Conservation (phyloP, 2,888 invertebrate genomes). For the Melipona beecheii region DNA sequence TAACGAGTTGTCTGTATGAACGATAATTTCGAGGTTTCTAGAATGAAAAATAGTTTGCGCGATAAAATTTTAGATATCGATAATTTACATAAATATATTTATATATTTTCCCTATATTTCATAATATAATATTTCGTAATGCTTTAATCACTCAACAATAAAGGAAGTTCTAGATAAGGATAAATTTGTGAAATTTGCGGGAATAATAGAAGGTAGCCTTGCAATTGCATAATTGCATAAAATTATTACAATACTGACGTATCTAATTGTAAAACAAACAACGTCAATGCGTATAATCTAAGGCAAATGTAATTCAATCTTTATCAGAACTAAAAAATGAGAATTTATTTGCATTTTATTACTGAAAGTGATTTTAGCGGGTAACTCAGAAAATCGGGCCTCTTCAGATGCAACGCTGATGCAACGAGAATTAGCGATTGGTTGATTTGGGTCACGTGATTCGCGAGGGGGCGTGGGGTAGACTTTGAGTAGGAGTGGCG, state of each 20-base stretch:
- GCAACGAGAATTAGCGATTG: too few species aligned
- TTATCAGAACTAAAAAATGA: background rate
- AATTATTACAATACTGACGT: background rate
- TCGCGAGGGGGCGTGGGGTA: too few species aligned
- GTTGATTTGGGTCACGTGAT: too few species aligned
- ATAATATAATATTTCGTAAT: background rate
- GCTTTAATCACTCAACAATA: too few species aligned
- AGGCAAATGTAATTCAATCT: too few species aligned
- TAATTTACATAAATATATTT: background rate
- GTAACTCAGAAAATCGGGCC: too few species aligned
- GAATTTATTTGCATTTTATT: background rate
- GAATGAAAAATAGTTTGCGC: background rate
- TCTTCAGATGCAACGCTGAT: too few species aligned
- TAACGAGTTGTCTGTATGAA: background rate
- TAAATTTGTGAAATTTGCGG: background rate
- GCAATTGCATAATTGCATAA: background rate
- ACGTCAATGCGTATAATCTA: background rate
- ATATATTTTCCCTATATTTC: background rate
- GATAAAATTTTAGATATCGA: background rate
- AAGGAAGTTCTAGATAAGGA: background rate
- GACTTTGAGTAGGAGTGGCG: too few species aligned
- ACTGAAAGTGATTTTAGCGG: too few species aligned
- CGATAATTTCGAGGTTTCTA: background rate
- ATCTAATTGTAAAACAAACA: background rate
- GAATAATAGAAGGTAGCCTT: background rate